phyloP scores from a whole-genome alignment of 2,113 vertebrate species.

The Castor canadensis region DNA sequence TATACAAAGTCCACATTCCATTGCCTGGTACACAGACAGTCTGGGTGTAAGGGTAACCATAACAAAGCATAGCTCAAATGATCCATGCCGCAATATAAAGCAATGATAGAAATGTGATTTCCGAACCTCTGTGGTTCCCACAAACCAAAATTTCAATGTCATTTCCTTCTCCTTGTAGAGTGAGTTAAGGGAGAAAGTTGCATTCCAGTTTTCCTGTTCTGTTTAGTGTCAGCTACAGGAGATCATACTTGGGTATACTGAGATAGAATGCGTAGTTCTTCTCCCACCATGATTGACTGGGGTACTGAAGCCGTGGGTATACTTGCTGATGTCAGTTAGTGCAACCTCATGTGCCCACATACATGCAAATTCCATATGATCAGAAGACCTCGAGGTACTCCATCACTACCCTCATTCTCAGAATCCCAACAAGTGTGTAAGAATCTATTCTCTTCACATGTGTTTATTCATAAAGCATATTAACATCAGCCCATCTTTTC shows the following conservation, averaged over 20 bases:
- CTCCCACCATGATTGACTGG: neutral
- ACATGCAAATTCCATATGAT: neutral
- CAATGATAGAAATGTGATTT: neutral
- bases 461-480: neutral
- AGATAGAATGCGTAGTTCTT: neutral
- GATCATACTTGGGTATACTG: neutral
- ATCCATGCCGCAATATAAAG: neutral
- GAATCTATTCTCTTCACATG: neutral
- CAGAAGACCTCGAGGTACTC: neutral
- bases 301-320: neutral
- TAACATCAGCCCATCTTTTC: neutral
- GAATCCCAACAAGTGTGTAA: neutral
- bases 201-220: neutral
- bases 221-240: neutral
- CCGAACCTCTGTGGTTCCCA: neutral
- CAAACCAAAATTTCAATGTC: neutral
- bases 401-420: neutral
- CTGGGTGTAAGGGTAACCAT: neutral
- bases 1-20: accelerated
- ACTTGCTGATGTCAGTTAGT: neutral
- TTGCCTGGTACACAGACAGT: neutral
- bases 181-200: neutral
- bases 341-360: neutral
- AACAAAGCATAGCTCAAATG: neutral
- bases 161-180: slow-evolving; percentile 1